A percentile compares a stretch with the other conserved stretches of the same genome.
phyloP scores from a whole-genome alignment of 2,888 invertebrate species.

The Phytoseiulus persimilis region DNA sequence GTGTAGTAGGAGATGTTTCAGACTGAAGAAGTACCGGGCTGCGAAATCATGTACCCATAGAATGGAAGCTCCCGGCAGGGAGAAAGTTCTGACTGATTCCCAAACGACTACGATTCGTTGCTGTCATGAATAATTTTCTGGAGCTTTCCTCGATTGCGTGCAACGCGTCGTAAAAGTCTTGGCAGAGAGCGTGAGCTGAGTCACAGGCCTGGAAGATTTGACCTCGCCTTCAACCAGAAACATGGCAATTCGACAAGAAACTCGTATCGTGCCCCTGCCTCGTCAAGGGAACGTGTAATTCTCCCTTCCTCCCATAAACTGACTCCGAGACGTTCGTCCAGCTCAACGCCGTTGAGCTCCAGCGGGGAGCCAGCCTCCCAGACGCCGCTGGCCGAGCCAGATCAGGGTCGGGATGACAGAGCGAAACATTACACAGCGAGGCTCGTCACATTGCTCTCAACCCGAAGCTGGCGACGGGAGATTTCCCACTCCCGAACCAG shows the following conservation, averaged over 20 bases:
- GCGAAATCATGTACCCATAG: not conserved
- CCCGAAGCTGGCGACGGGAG: no score
- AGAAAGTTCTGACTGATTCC: not conserved
- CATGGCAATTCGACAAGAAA: not conserved
- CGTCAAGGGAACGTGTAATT: not conserved
- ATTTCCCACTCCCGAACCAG: no score
- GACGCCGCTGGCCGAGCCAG: no score
- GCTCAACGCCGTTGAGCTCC: no score
- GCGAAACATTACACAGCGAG: no score
- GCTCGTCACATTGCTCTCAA: no score
- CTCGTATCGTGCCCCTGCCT: not conserved
- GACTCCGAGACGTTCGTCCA: no score
- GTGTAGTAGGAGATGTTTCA: no score
- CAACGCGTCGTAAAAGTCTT: not conserved
- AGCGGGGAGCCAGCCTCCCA: no score
- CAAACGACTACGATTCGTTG: not conserved
- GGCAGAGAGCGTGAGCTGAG: not conserved
- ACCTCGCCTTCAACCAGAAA: not conserved
- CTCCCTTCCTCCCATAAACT: not conserved
- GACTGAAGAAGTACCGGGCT: no score
- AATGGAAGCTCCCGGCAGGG: not conserved
- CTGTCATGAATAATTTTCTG: not conserved
- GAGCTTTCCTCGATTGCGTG: not conserved
- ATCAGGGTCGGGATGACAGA: no score
- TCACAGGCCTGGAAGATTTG: not conserved